Conservation (phyloP, 2,797 vertebrate genomes). For the Amazona finschi region DNA sequence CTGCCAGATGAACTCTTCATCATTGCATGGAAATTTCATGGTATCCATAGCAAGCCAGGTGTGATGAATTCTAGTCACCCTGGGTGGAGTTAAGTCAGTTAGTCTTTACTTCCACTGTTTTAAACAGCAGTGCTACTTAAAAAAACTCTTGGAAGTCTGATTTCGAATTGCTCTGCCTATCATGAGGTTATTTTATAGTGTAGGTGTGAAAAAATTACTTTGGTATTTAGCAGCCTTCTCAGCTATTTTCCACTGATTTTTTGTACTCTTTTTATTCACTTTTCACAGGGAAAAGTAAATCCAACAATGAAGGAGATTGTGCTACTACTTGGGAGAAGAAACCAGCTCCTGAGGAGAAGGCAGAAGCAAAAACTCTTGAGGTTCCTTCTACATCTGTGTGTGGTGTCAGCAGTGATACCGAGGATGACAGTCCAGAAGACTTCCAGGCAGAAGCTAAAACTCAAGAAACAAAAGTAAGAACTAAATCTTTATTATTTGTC, state of each 20-base stretch:
- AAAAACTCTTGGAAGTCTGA: background rate
- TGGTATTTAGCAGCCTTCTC: background rate
- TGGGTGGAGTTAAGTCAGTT: background rate
- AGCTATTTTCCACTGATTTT: background rate
- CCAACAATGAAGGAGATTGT: conserved; percentile 76
- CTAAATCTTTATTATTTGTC: background rate
- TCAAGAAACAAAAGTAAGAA: conserved; percentile 73
- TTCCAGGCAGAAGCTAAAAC: conserved; percentile 85
- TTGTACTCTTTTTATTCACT: background rate
- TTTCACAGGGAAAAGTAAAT: background rate
- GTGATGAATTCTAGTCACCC: background rate
- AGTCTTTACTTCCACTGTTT: background rate
- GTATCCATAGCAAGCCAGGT: background rate
- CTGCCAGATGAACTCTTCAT: background rate
- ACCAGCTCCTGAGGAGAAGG: conserved; percentile 81
- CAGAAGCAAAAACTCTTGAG: conserved; percentile 81
- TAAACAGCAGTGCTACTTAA: background rate
- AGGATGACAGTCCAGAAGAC: conserved; percentile 81
- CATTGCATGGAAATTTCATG: background rate
- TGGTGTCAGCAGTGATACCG: conserved; percentile 80
- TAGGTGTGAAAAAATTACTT: background rate
- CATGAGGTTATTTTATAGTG: background rate
- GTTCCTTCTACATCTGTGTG: conserved; percentile 87
- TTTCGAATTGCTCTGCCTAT: background rate
- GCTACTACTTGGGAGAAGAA: conserved; percentile 86